phyloP scores from a whole-genome alignment of 2,113 vertebrate species.

The Sceloporus tristichus region DNA sequence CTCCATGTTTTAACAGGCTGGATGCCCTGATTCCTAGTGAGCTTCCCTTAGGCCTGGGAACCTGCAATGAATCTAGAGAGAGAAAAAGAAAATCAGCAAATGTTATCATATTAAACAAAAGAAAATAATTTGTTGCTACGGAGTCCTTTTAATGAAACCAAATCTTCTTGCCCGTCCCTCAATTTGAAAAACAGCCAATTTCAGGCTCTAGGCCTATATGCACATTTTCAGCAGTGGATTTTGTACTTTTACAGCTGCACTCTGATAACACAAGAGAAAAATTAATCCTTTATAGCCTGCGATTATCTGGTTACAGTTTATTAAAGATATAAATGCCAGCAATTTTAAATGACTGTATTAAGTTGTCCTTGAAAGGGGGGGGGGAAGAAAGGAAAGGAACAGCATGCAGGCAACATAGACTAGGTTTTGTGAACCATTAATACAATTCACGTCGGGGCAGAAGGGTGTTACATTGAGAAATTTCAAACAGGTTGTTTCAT shows the following conservation, averaged over 20 bases:
- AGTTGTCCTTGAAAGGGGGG: constrained; percentile 77
- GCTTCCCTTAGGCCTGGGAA: neutral
- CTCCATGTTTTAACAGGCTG: neutral
- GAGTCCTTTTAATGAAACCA: neutral
- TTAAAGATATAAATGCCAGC: constrained; percentile 77
- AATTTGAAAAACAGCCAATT: constrained; percentile 42
- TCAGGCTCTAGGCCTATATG: constrained; percentile 66
- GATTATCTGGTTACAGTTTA: constrained; percentile 80
- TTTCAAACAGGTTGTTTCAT: constrained; percentile 51
- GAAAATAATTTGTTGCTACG: constrained; percentile 17
- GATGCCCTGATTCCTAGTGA: neutral
- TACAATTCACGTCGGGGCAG: constrained; percentile 46
- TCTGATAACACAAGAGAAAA: constrained; percentile 79
- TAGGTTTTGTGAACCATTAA: constrained; percentile 58
- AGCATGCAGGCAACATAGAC: constrained; percentile 58
- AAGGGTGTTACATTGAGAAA: constrained; percentile 48
- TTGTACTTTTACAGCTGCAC: constrained; percentile 81
- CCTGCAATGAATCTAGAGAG: constrained; percentile 43
- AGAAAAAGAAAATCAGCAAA: constrained; percentile 53
- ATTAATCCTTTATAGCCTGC: constrained; percentile 79
- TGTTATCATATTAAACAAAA: constrained; percentile 21
- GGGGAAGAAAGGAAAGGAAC: constrained; percentile 57
- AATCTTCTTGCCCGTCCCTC: neutral
- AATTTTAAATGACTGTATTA: constrained; percentile 76
- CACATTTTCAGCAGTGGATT: constrained; percentile 77